phyloP scores from a whole-genome alignment of 2,888 invertebrate genomes.

The Acleris holmiana region DNA sequence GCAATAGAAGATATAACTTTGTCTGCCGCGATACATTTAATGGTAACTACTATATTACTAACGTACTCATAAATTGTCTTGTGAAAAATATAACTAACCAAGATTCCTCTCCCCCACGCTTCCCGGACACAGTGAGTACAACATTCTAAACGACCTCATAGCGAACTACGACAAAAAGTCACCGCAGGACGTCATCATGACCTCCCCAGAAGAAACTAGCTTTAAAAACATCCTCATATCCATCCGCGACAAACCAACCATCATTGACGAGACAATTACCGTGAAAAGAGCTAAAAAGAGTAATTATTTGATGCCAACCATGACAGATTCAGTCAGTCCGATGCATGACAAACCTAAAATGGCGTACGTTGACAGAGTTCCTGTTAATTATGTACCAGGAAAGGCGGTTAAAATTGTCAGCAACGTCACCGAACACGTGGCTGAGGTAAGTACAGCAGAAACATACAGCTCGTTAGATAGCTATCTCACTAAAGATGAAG shows the following conservation, averaged over 20 bases:
- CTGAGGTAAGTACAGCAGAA: conserved; percentile 70
- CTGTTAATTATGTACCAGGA: conserved; percentile 84
- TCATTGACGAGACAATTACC: conserved; percentile 68
- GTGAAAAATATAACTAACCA: conserved; percentile 45
- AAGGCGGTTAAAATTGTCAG: conserved; percentile 90
- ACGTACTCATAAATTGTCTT: conserved; percentile 41
- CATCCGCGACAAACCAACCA: conserved; percentile 68
- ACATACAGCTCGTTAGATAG: conserved; percentile 82
- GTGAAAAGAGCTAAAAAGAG: conserved; percentile 67
- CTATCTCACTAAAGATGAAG: conserved; percentile 76
- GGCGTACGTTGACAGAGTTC: conserved; percentile 72
- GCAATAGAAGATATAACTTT: neutral
- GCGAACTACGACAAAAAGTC: conserved; percentile 65
- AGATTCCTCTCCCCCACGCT: conserved; percentile 19
- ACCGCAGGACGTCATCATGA: conserved; percentile 80
- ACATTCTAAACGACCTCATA: conserved; percentile 61
- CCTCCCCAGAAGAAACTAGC: conserved; percentile 73
- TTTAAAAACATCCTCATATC: conserved; percentile 77
- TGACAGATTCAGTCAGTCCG: conserved; percentile 69
- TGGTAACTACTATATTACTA: neutral
- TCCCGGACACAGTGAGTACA: conserved; percentile 79
- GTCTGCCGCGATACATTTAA: neutral
- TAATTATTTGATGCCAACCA: conserved; percentile 66
- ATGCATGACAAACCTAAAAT: conserved; percentile 68
- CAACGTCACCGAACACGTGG: conserved; percentile 71